phyloP scores from a whole-genome alignment of 2,888 invertebrate genomes.

The Trichogramma evanescens region DNA sequence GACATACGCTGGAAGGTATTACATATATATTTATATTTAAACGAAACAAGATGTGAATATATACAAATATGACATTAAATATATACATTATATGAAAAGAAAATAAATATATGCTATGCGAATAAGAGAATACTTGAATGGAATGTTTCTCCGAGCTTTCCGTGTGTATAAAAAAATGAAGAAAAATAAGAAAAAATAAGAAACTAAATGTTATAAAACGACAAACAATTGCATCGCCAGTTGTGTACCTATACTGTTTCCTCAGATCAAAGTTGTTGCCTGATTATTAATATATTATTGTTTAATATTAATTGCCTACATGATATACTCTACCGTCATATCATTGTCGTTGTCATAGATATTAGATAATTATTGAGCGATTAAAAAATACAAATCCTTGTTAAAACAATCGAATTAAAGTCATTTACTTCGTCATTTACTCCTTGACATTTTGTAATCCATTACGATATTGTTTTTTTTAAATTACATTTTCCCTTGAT shows the following conservation, averaged over 20 bases:
- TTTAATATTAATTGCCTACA: constrained; percentile 5
- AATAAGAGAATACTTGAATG: constrained; percentile 21
- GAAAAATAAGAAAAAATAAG: not conserved
- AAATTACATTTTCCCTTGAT: too few species aligned
- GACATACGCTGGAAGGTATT: not conserved
- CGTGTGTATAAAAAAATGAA: constrained; percentile 14
- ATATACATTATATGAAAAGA: not conserved
- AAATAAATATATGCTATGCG: not conserved
- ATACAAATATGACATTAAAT: constrained; percentile 4
- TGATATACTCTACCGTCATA: constrained; percentile 36
- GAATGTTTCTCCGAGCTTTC: constrained; percentile 25
- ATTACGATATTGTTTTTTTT: too few species aligned
- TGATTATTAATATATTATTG: constrained; percentile 22
- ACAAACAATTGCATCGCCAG: constrained; percentile 13
- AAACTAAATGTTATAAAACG: constrained; percentile 22
- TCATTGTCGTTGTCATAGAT: constrained; percentile 34
- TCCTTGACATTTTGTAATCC: too few species aligned
- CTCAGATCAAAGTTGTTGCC: constrained; percentile 26
- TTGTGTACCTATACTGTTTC: constrained; percentile 21
- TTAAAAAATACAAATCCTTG: constrained; percentile 22
- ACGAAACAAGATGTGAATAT: constrained; percentile 3
- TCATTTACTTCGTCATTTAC: too few species aligned
- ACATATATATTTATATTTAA: not conserved
- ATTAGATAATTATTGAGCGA: constrained; percentile 20
- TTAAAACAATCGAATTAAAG: constrained; percentile 10